Evolutionary conservation across 2,888 invertebrate genomes (phyloP).

Genomic region (Ormyrus rosae): DNA sequence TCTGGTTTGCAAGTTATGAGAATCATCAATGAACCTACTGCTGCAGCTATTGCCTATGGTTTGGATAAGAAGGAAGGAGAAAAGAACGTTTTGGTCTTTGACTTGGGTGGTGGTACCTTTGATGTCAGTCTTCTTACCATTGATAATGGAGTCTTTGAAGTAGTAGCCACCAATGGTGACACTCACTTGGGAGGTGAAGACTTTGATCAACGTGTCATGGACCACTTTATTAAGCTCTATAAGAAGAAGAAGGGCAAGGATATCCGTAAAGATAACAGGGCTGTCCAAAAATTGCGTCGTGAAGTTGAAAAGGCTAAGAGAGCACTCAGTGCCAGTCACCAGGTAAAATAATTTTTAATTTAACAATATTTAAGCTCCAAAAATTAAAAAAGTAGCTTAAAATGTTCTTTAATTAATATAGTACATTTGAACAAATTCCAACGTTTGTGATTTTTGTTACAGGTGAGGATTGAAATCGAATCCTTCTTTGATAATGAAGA

Average conservation of each 20-base stretch:
- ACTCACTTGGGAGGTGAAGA: conserved; percentile 99
- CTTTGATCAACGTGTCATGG: conserved; percentile 98
- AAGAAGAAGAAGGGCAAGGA: conserved; percentile 99
- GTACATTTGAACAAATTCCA: too few relatives aligned
- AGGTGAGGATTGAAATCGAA: conserved; percentile 97
- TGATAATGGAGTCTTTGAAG: conserved; percentile 98
- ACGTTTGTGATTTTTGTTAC: not conserved
- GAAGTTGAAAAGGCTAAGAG: conserved; percentile 99
- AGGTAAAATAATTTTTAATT: conserved; percentile 73
- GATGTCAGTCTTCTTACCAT: conserved; percentile 98
- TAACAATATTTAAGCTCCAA: not conserved
- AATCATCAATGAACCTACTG: conserved; percentile 98
- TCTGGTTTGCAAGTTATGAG: conserved; percentile 94
- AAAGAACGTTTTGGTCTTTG: conserved; percentile 98
- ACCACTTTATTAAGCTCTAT: conserved; percentile 98
- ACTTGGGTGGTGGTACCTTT: conserved; percentile 99
- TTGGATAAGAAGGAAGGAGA: conserved; percentile 98
- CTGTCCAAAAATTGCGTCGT: conserved; percentile 96
- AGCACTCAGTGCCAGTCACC: conserved; percentile 94
- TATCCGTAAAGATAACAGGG: conserved; percentile 94
- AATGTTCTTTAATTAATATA: not conserved
- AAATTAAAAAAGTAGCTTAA: not conserved
- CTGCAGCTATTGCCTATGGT: conserved; percentile 97
- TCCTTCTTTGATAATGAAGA: conserved; percentile 99
- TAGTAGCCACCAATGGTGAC: conserved; percentile 94